Conservation (phyloP, 30 jellyfish, hydroid and myxozoan species). For the Chironex yamaguchii region DNA sequence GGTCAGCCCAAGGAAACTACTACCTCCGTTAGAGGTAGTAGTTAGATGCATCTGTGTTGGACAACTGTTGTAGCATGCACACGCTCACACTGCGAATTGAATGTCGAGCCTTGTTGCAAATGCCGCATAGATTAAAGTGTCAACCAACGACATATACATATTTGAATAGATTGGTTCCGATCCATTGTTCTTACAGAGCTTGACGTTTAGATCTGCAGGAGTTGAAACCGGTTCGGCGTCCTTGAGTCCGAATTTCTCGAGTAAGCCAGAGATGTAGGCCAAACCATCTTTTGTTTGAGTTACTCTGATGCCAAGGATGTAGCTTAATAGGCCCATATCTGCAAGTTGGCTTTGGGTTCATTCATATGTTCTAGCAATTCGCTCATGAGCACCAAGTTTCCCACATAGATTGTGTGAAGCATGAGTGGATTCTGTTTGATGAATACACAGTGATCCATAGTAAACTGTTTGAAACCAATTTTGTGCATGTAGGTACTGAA, state of each 20-base stretch:
- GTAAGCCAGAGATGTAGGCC: constrained; percentile 16
- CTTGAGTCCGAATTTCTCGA: neutral
- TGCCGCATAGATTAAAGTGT: constrained; percentile 1
- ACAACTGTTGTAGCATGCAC: neutral
- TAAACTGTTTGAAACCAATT: neutral
- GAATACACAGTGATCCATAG: neutral
- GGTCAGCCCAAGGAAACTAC: too few species aligned
- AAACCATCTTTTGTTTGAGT: neutral
- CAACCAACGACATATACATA: constrained; percentile 26
- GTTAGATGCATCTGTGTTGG: too few species aligned
- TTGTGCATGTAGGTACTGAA: neutral
- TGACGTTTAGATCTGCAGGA: constrained; percentile 17
- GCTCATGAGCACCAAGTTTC: neutral
- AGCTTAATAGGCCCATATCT: constrained; percentile 37
- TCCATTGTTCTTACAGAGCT: constrained; percentile 1
- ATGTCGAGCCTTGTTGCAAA: constrained; percentile 40
- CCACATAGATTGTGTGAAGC: neutral
- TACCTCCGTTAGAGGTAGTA: too few species aligned
- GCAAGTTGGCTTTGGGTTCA: neutral
- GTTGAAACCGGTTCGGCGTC: constrained; percentile 10
- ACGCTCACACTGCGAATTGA: constrained; percentile 19
- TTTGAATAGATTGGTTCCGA: neutral
- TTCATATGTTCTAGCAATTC: too few species aligned
- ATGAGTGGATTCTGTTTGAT: neutral
- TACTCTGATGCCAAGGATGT: constrained; percentile 25